A percentile compares a stretch with the other conserved stretches of the same genome.
phyloP scores from a whole-genome alignment of 2,888 invertebrate species.

The Nudaria mundana region DNA sequence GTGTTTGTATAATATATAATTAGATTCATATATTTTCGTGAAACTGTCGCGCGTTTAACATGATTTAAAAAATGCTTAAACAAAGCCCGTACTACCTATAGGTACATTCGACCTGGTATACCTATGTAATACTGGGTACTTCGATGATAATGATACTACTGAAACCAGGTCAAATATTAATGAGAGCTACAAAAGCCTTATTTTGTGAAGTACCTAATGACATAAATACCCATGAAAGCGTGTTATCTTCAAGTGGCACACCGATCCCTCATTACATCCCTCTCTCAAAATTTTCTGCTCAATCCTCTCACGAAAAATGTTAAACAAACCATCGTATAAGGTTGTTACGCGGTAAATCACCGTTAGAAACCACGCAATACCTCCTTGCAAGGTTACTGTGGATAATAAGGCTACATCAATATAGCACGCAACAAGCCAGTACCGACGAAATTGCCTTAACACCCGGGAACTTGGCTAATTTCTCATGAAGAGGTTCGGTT shows the following conservation, averaged over 20 bases:
- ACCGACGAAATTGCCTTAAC: slow-evolving; percentile 45
- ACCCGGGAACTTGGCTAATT: slow-evolving; percentile 56
- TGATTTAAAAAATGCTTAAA: too few species aligned
- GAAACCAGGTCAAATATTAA: too few species aligned
- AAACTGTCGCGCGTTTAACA: too few species aligned
- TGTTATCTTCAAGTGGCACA: background rate
- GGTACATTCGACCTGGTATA: too few species aligned
- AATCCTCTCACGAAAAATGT: slow-evolving; percentile 17
- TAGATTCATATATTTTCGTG: too few species aligned
- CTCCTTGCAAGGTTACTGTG: slow-evolving; percentile 30
- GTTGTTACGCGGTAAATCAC: slow-evolving; percentile 31
- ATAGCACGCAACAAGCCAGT: slow-evolving; percentile 38
- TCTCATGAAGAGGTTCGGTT: slow-evolving; percentile 42
- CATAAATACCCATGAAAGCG: background rate
- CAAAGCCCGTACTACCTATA: too few species aligned
- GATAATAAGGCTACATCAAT: slow-evolving; percentile 41
- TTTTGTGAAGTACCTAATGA: background rate
- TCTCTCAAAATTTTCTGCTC: background rate
- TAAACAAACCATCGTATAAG: slow-evolving; percentile 20
- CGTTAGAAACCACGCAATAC: slow-evolving; percentile 29
- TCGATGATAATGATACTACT: too few species aligned
- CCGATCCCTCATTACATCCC: background rate
- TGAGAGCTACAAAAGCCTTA: background rate
- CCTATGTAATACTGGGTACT: too few species aligned
- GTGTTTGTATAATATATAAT: too few species aligned